These are phyloP conservation scores for Amphiura filiformis DNA, from an alignment of 35 echinoderm and acorn worm species.

Conservation along the genomic window DNA sequence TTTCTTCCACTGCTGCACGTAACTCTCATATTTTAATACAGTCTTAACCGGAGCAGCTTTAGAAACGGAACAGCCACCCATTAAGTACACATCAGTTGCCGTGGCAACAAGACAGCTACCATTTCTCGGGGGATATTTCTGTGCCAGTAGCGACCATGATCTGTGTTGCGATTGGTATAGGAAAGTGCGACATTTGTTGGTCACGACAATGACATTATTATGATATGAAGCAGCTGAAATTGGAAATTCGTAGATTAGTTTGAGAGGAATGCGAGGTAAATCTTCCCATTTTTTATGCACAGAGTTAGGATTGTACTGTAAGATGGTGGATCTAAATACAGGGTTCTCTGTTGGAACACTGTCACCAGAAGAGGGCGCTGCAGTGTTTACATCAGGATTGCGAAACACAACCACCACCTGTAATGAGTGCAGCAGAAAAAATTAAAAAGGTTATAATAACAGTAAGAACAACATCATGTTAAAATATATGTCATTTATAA, in stretches of 20 bases:
- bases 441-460: no score
- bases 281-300: conserved; percentile 10
- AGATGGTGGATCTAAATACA: neutral
- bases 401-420: no score
- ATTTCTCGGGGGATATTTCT: neutral
- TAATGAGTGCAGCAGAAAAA: no score
- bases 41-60: neutral
- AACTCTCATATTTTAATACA: neutral
- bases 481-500: no score
- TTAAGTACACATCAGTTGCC: neutral
- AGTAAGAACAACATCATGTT: no score
- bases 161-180: neutral
- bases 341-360: neutral
- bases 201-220: conserved; percentile 9
- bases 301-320: neutral
- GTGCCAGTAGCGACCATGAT: conserved; percentile 12
- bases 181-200: conserved; percentile 2
- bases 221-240: neutral
- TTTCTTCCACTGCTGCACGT: conserved; percentile 21
- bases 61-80: neutral
- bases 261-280: neutral
- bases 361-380: no score
- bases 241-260: neutral
- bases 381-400: no score
- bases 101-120: conserved; percentile 4